Conservation (phyloP, 35 echinoderm and acorn worm genomes). For the Chiridota heheva region DNA sequence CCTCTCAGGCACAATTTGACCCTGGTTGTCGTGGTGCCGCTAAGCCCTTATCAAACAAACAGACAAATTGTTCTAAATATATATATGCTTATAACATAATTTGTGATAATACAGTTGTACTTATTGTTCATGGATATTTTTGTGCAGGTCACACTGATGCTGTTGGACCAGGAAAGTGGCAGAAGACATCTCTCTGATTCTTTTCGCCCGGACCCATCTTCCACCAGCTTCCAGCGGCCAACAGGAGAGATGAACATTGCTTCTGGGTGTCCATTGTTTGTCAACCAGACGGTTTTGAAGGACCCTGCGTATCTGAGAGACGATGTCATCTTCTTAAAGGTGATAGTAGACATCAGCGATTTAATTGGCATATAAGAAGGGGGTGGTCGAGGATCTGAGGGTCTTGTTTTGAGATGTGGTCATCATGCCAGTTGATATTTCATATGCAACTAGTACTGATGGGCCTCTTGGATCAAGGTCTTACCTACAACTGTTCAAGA, state of each 20-base stretch:
- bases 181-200: conserved; percentile 78
- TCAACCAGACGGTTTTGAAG: conserved; percentile 68
- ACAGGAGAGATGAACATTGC: conserved; percentile 96
- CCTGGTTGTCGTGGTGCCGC: too few species aligned
- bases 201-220: conserved; percentile 85
- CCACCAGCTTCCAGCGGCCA: conserved; percentile 83
- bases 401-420: too few species aligned
- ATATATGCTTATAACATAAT: too few species aligned
- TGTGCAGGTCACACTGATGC: conserved; percentile 84
- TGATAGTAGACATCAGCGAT: conserved; percentile 79
- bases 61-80: too few species aligned
- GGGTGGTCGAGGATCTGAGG: too few species aligned
- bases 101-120: background rate
- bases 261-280: conserved; percentile 91
- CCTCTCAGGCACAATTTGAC: too few species aligned
- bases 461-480: too few species aligned
- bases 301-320: conserved; percentile 74
- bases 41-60: too few species aligned
- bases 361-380: conserved; percentile 16
- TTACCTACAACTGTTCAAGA: too few species aligned
- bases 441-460: too few species aligned
- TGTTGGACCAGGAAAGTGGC: conserved; percentile 80
- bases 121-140: background rate
- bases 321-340: conserved; percentile 82
- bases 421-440: too few species aligned